Base-by-base conservation (phyloP, 2,797 vertebrate species). In the Sciaenops ocellatus region DNA sequence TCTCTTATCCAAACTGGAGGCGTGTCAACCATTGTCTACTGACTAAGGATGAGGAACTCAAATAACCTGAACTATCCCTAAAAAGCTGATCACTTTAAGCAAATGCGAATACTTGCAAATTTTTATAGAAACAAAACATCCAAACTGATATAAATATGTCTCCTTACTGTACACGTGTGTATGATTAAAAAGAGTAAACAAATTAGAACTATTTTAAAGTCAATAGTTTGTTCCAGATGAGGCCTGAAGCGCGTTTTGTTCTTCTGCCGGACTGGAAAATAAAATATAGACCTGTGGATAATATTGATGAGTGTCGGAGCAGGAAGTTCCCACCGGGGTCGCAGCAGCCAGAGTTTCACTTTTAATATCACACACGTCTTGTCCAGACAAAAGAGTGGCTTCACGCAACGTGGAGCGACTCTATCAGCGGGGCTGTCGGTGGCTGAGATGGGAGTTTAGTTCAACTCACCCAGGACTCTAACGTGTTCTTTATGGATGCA, bases 151-250 rank as follows among this genome's bases (percentile, higher is more conserved):
- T 38, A 11, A 55, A 34, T 24, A 2, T 24, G 4, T 12, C 7
- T 54, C 1, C 4, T 13, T 66, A 20, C 4, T 50, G 28, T 47
- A 44, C 16, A 67, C n/a, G 22, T 51, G 18, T 68, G 3, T 13
- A 34, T 26, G 17, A 61, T 20, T 11, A 44, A 20, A 38, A 38
- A 38, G 13, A 34, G 6, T 7, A 67, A 38, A 62, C 24, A 11
- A 15, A 48, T 12, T 22, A 4, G 61, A 24, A 44, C 46, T 51
- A 5, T n/a, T 56, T 69, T 54, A 1, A 55, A 71, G 66, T 54
- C 66, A 55, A 42, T 65, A 50, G 11, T 81, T 77, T 60, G 38
- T 66, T 83, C 55, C 69, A 79, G 57, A 71, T 50, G 66, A 41
- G 62, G 41, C 57, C 44, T 28, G 18, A 12, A 62, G 69, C 9